Base-by-base conservation (phyloP, 2,797 vertebrate genomes). In the Anguilla marmorata region DNA sequence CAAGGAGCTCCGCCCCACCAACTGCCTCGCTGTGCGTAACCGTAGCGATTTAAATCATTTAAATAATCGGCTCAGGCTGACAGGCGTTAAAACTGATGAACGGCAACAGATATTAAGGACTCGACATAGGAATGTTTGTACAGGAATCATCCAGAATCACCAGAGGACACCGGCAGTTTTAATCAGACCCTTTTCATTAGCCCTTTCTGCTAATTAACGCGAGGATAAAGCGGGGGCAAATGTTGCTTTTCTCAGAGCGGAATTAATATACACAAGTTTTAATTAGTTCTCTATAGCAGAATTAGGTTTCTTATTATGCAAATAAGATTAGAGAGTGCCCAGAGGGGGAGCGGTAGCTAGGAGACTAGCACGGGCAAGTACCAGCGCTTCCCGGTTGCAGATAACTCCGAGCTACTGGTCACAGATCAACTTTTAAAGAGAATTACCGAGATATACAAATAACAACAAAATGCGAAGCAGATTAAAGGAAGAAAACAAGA, bases 1-100 rank as follows among this genome's bases (percentile, higher is more conserved):
- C 89, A 91, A 93, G 90, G 91, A 90, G 92, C 90, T 89, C 69
- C 1, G 8, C 11, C 24, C 11, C 5, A 6, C 45, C 79, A 21
- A n/a, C 41, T 48, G 79, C 21, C 41, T 82, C n/a, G 79, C 50
- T 24, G 79, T 9, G 45, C 6, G 41, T 50, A 82, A 82, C 79
- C 41, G 2, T 82, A 9, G 21, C 2, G 41, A 82, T 82, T 82
- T n/a, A 50, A 50, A 45, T 50, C 24, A 82, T 82, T 45, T 5
- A 45, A 45, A 45, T 45, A 45, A 50, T 45, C 37, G 80, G 87
- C 85, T 14, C 79, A n/a, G 21, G 41, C 48, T 45, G 21, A 50
- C 79, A 50, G 79, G 21, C 79, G 21, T 50, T 82, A 82, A 45
- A 48, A 48, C 41, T n/a, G 45, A 48, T 7, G 45, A 14, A 45